Evolutionary conservation across 2,888 invertebrate genomes (phyloP).

Genomic region (Mimachlamys varia): DNA sequence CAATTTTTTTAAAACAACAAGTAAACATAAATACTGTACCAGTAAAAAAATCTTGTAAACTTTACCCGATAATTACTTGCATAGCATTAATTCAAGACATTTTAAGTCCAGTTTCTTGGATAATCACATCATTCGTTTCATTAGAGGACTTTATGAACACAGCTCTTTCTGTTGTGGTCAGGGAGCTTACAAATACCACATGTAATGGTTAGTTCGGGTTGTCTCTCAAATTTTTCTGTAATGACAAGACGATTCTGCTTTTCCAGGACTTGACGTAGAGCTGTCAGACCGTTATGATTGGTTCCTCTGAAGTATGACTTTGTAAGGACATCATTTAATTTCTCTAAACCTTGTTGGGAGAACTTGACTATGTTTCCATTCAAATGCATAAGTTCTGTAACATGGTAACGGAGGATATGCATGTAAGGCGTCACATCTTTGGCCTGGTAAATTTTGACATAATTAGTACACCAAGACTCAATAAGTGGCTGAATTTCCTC

Average conservation of each 20-base stretch:
- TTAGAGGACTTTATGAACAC: not conserved
- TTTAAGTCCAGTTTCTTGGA: no score
- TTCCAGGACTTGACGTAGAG: not conserved
- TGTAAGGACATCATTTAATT: not conserved
- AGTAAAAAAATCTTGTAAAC: no score
- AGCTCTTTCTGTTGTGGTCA: not conserved
- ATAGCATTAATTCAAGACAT: no score
- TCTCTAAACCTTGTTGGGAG: constrained; percentile 9
- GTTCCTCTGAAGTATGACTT: not conserved
- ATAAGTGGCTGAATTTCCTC: not conserved
- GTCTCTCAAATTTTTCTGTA: not conserved
- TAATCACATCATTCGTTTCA: no score
- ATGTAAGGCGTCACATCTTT: not conserved
- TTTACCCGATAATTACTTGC: no score
- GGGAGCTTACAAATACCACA: not conserved
- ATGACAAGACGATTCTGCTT: not conserved
- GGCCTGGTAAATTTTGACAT: not conserved
- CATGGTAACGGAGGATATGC: not conserved
- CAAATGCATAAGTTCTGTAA: not conserved
- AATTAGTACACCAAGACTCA: not conserved
- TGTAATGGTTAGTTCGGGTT: not conserved
- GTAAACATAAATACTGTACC: no score
- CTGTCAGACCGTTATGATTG: not conserved
- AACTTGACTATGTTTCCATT: constrained; percentile 2
- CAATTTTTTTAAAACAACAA: no score